phyloP scores from a whole-genome alignment of 2,113 vertebrate species.

The Procavia capensis region DNA sequence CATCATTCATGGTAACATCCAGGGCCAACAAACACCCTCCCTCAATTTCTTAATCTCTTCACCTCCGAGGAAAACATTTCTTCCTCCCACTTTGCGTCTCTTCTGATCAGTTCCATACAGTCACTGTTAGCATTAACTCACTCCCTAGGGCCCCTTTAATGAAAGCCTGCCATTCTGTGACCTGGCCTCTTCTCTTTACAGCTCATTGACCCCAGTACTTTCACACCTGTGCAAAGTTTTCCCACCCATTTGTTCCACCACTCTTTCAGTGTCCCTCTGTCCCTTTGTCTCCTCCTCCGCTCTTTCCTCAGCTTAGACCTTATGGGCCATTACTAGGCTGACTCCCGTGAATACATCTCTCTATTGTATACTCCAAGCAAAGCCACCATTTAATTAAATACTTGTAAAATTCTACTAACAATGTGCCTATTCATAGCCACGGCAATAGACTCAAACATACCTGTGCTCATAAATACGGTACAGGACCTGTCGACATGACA shows the following conservation, averaged over 20 bases:
- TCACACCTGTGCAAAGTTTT: accelerated
- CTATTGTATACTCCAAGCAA: not conserved
- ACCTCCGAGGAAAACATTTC: not conserved
- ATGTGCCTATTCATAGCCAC: not conserved
- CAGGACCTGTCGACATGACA: too few species aligned
- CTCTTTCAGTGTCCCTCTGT: not conserved
- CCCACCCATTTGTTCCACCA: accelerated
- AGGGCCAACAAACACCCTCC: not conserved
- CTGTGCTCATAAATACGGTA: too few species aligned
- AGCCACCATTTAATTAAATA: not conserved
- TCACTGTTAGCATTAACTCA: not conserved
- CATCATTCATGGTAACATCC: not conserved
- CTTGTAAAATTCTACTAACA: not conserved
- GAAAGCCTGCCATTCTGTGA: not conserved
- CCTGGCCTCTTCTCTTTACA: not conserved
- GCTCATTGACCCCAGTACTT: not conserved
- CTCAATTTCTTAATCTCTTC: not conserved
- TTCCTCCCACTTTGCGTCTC: too few species aligned
- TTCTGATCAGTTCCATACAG: not conserved
- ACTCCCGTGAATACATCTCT: not conserved
- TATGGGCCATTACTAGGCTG: accelerated
- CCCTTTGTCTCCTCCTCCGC: not conserved
- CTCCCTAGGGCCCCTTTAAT: not conserved
- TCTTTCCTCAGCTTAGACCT: not conserved
- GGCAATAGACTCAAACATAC: too few species aligned